These are phyloP conservation scores for Enteromius trimaculatus DNA, from an alignment of 2,797 vertebrate species.

Conservation along the genomic window DNA sequence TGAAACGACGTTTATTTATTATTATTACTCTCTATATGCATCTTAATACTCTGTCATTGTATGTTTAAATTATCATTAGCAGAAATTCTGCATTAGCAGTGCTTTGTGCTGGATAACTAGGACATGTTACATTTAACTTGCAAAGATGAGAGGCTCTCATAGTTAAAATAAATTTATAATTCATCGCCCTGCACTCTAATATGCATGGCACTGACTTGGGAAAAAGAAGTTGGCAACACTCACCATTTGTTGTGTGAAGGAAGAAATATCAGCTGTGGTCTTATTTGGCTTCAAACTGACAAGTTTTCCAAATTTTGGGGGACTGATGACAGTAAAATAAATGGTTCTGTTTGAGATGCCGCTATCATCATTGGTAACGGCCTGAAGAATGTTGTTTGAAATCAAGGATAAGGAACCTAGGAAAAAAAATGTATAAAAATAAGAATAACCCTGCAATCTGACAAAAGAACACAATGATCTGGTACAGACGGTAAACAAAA, in stretches of 20 bases:
- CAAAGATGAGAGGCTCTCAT: conserved; percentile 50
- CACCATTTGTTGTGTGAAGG: conserved; percentile 90
- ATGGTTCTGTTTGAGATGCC: conserved; percentile 79
- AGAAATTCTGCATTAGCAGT: background rate
- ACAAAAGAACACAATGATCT: conserved; percentile 44
- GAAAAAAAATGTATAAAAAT: background rate
- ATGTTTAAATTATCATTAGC: background rate
- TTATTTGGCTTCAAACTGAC: conserved; percentile 73
- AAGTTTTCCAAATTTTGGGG: conserved; percentile 84
- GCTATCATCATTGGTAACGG: conserved; percentile 84
- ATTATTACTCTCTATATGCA: background rate
- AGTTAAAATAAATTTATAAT: conserved; percentile 65
- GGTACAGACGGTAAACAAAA: conserved; percentile 40
- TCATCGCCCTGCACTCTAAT: conserved; percentile 60
- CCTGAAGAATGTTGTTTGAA: conserved; percentile 79
- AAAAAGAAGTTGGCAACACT: conserved; percentile 62
- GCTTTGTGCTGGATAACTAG: conserved; percentile 44
- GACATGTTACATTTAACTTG: conserved; percentile 58
- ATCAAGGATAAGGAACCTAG: conserved; percentile 81
- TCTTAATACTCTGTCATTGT: background rate
- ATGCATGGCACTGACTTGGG: conserved; percentile 42
- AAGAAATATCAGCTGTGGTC: conserved; percentile 75
- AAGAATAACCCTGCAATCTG: conserved; percentile 26
- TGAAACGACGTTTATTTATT: background rate
- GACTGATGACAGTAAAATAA: conserved; percentile 77